A percentile compares a stretch with the other conserved stretches of the same genome.
phyloP scores from a whole-genome alignment of 2,888 invertebrate genomes.

The Lepidochrysops patricia region DNA sequence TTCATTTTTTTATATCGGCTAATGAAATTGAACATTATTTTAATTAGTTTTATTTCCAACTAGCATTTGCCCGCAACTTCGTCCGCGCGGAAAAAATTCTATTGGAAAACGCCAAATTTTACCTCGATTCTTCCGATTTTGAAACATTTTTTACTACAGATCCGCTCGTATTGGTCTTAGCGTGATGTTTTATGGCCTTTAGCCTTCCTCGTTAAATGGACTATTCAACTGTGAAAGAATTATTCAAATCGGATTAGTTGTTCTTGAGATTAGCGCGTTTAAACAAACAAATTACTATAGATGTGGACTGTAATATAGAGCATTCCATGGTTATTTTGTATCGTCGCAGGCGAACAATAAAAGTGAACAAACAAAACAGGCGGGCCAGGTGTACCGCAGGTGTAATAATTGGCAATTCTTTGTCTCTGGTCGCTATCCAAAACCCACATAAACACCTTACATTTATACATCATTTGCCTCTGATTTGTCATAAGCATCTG shows the following conservation, averaged over 20 bases:
- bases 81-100: no score
- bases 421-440: constrained; percentile 58
- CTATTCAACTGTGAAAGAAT: no score
- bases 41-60: constrained; percentile 14
- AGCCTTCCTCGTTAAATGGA: no score
- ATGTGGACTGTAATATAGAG: constrained; percentile 21
- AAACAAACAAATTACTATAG: no score
- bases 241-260: no score
- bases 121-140: no score
- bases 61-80: no score
- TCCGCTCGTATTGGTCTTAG: no score
- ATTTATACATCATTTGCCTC: constrained; percentile 10
- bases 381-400: constrained; percentile 70
- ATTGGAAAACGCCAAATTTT: no score
- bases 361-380: constrained; percentile 73
- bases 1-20: not conserved
- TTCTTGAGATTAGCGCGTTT: no score
- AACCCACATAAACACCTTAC: constrained; percentile 51
- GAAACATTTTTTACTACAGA: no score
- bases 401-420: constrained; percentile 74
- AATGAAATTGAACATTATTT: not conserved
- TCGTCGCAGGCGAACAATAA: constrained; percentile 64
- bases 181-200: no score
- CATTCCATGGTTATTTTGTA: constrained; percentile 38
- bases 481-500: constrained; percentile 15